Evolutionary conservation across 2,888 invertebrate genomes (phyloP).

Genomic region (Odontomyia ornata): DNA sequence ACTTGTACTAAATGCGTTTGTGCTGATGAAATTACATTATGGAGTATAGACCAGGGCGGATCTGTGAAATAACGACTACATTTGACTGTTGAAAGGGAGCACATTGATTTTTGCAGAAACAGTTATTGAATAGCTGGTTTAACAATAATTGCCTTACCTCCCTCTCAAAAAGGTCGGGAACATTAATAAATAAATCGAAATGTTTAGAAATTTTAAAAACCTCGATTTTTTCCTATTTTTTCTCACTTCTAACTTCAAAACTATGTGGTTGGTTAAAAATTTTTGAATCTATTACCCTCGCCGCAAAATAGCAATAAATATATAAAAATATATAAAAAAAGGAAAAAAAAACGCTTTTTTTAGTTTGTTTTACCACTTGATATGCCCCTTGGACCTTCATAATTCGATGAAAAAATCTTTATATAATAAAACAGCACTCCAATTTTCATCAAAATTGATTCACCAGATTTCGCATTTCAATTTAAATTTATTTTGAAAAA

Average conservation of each 20-base stretch:
- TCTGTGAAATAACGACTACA: too few relatives aligned
- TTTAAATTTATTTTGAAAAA: too few relatives aligned
- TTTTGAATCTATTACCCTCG: background rate
- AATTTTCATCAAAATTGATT: background rate
- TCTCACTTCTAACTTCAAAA: background rate
- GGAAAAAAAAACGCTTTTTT: background rate
- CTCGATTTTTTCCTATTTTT: background rate
- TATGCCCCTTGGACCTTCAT: background rate
- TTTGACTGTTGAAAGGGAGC: too few relatives aligned
- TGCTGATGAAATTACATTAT: too few relatives aligned
- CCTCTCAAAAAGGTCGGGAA: too few relatives aligned
- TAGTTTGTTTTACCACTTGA: background rate
- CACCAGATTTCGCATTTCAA: background rate
- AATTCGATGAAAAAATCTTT: background rate
- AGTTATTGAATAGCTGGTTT: too few relatives aligned
- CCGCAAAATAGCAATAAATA: too few relatives aligned
- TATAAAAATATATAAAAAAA: background rate
- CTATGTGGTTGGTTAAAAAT: background rate
- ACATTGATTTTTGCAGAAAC: too few relatives aligned
- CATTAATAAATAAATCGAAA: too few relatives aligned
- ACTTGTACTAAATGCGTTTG: too few relatives aligned
- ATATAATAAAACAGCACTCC: background rate
- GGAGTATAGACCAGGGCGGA: too few relatives aligned
- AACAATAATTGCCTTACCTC: too few relatives aligned
- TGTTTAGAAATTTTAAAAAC: background rate